These are phyloP conservation scores for Patiria pectinifera DNA, from an alignment of 53 echinoderm and acorn worm species.

Conservation along the genomic window DNA sequence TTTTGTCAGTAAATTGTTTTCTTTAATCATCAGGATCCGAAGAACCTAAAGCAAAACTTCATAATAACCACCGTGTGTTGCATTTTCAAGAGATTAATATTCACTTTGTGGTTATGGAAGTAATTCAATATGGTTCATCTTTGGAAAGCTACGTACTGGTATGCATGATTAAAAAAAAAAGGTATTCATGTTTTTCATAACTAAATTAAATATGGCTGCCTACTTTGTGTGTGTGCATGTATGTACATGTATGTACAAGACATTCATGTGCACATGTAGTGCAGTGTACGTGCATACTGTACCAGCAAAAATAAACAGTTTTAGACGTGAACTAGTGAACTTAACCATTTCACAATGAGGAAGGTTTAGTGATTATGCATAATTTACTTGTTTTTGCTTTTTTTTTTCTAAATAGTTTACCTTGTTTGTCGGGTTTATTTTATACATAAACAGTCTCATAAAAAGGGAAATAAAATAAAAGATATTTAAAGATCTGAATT, in stretches of 20 bases:
- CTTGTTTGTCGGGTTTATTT: too few species aligned
- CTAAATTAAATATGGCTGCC: not conserved
- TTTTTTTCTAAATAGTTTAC: too few species aligned
- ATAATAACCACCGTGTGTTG: not conserved
- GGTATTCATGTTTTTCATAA: slow-evolving; percentile 1
- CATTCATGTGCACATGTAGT: not conserved
- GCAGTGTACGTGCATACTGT: not conserved
- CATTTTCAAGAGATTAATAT: slow-evolving; percentile 15
- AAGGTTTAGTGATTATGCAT: not conserved
- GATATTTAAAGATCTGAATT: too few species aligned
- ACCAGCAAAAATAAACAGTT: not conserved
- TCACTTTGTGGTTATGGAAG: not conserved
- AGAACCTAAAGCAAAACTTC: not conserved
- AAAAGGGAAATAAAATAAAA: too few species aligned
- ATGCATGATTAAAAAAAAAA: slow-evolving; percentile 32
- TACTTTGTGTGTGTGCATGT: not conserved
- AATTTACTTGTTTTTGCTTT: not conserved
- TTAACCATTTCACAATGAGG: not conserved
- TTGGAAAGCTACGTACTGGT: slow-evolving; percentile 5
- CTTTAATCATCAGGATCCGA: not conserved
- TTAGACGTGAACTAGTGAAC: not conserved
- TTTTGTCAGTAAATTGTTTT: not conserved
- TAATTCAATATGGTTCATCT: slow-evolving; percentile 42
- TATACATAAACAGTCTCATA: too few species aligned
- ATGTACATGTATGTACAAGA: not conserved